Evolutionary conservation across 2,113 vertebrate genomes (phyloP).

Genomic region (Octodon degus): DNA sequence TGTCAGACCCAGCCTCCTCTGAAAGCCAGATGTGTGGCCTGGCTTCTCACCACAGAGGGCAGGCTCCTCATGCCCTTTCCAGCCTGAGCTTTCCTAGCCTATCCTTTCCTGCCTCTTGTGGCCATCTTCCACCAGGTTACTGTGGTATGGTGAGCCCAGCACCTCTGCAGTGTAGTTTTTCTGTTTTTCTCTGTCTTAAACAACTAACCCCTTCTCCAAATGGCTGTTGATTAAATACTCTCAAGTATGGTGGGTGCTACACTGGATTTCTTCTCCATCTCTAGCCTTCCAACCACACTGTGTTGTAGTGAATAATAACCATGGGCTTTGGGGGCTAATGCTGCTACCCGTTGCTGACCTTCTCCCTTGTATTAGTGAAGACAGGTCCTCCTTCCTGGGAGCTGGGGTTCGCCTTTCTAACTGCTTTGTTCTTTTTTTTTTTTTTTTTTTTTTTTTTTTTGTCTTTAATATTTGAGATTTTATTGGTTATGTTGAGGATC

Average conservation of each 20-base stretch:
- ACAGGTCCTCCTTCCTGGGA: not conserved
- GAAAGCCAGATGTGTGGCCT: not conserved
- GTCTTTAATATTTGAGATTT: too few relatives aligned
- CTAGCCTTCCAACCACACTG: not conserved
- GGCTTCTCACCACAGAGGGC: not conserved
- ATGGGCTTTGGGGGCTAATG: not conserved
- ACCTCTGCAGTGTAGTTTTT: not conserved
- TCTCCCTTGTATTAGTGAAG: not conserved
- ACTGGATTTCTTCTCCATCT: not conserved
- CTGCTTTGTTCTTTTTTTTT: not conserved
- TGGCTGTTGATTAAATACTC: not conserved
- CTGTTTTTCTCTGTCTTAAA: not conserved
- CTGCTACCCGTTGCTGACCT: not conserved
- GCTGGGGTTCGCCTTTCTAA: not conserved
- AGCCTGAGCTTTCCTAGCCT: not conserved
- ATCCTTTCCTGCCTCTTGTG: not conserved
- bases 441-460: too few relatives aligned
- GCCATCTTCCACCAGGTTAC: not conserved
- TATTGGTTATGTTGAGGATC: too few relatives aligned
- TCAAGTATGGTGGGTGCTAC: not conserved
- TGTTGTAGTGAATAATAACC: not conserved
- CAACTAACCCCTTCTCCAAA: not conserved
- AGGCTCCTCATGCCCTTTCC: not conserved
- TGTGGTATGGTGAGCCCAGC: not conserved
- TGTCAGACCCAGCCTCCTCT: not conserved